These are phyloP conservation scores for Petrolisthes cinctipes DNA, from an alignment of 2,888 invertebrate species.

Conservation along the genomic window DNA sequence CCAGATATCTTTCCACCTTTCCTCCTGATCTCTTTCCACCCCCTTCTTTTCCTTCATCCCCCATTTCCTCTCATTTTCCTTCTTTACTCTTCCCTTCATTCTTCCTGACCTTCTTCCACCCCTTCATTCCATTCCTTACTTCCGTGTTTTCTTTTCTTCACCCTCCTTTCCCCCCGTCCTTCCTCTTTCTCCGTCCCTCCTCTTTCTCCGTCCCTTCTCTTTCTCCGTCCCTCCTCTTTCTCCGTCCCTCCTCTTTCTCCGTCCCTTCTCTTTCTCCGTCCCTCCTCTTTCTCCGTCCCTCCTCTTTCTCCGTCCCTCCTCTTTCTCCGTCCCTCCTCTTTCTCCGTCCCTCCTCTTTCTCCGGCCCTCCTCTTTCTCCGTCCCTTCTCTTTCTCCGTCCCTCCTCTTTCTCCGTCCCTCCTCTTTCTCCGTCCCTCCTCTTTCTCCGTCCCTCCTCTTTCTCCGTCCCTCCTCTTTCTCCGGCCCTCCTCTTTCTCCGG, in stretches of 20 bases:
- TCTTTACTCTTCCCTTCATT: no score
- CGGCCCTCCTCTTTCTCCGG: background rate
- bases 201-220: constrained; percentile 7
- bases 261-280: background rate
- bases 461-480: constrained; percentile 2
- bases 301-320: background rate
- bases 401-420: background rate
- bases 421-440: constrained; percentile 3
- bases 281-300: background rate
- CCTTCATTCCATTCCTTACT: no score
- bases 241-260: background rate
- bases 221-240: background rate
- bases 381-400: background rate
- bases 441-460: background rate
- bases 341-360: background rate
- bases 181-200: background rate
- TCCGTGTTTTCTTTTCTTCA: no score
- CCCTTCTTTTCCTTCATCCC: no score
- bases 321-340: background rate
- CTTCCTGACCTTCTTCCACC: no score
- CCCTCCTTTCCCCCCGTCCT: background rate
- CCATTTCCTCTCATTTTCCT: no score
- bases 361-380: background rate
- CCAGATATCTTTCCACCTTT: no score
- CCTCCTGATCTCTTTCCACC: no score